Percentiles rank a stretch among this genome's conserved stretches.
phyloP scores from a whole-genome alignment of 2,888 invertebrate species.

The Meloe dianella region DNA sequence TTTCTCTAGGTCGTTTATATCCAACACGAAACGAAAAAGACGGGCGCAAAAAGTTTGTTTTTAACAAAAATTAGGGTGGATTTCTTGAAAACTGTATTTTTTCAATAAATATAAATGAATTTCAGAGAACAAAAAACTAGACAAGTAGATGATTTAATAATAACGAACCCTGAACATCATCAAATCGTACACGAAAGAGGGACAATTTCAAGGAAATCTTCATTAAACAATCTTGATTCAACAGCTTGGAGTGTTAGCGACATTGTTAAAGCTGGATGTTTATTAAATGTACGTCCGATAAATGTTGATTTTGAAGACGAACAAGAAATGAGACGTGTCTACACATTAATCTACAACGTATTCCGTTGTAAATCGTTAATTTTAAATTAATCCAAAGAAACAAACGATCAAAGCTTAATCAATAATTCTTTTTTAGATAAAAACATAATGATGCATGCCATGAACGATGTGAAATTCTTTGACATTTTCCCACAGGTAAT shows the following conservation, averaged over 20 bases:
- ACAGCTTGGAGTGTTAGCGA: slow-evolving; percentile 56
- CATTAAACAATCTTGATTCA: slow-evolving; percentile 16
- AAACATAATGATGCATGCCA: slow-evolving; percentile 69
- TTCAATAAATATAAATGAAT: neutral
- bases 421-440: slow-evolving; percentile 70
- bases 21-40: too few relatives aligned
- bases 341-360: slow-evolving; percentile 76
- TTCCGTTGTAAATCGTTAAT: slow-evolving; percentile 66
- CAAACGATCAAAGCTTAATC: too few relatives aligned
- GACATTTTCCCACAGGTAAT: slow-evolving; percentile 64
- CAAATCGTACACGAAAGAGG: slow-evolving; percentile 59
- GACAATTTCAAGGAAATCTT: slow-evolving; percentile 47
- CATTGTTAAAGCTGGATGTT: slow-evolving; percentile 65
- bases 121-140: neutral
- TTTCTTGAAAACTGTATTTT: neutral
- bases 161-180: too few relatives aligned
- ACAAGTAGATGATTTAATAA: too few relatives aligned
- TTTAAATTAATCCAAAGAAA: neutral
- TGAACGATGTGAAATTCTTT: slow-evolving; percentile 70
- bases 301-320: slow-evolving; percentile 66
- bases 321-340: slow-evolving; percentile 76
- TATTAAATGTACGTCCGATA: slow-evolving; percentile 63
- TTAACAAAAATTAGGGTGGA: neutral
- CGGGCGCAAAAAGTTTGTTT: too few relatives aligned
- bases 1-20: too few relatives aligned